These are phyloP conservation scores for Drosophila picticornis DNA, from an alignment of 2,888 invertebrate genomes.

Conservation along the genomic window DNA sequence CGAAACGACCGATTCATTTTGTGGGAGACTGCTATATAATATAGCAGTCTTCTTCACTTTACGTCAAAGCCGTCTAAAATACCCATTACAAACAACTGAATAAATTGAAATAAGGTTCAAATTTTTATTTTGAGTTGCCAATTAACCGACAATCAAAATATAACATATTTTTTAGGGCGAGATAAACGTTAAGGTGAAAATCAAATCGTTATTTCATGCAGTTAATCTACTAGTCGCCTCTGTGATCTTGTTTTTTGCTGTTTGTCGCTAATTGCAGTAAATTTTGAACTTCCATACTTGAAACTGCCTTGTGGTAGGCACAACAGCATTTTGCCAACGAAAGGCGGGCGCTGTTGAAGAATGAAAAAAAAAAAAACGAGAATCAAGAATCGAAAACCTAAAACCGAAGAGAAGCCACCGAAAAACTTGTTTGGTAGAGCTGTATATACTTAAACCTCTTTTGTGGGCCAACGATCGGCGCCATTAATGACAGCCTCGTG, in stretches of 20 bases:
- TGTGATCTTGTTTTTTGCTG: not conserved
- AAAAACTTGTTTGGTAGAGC: conserved; percentile 59
- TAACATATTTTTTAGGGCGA: not conserved
- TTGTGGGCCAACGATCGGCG: conserved; percentile 80
- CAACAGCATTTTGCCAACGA: conserved; percentile 26
- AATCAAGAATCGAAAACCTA: conserved; percentile 23
- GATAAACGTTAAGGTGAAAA: conserved; percentile 21
- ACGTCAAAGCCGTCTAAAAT: not conserved
- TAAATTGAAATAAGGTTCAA: not conserved
- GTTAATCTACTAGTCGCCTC: conserved; percentile 6
- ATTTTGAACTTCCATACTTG: conserved; percentile 39
- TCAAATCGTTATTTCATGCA: conserved; percentile 8
- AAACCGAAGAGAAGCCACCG: conserved; percentile 31
- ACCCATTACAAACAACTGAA: not conserved
- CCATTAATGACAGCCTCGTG: conserved; percentile 75
- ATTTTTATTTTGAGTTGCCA: not conserved
- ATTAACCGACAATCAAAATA: conserved; percentile 1
- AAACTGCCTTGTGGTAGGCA: conserved; percentile 41
- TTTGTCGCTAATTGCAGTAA: conserved; percentile 58
- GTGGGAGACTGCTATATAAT: not conserved
- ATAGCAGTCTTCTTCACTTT: not conserved
- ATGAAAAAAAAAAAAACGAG: conserved; percentile 33
- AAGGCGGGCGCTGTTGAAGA: conserved; percentile 40
- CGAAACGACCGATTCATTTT: not conserved
- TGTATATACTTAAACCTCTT: conserved; percentile 55